Base-by-base conservation (phyloP, 1,140 invertebrate genomes). In the Apis florea region DNA sequence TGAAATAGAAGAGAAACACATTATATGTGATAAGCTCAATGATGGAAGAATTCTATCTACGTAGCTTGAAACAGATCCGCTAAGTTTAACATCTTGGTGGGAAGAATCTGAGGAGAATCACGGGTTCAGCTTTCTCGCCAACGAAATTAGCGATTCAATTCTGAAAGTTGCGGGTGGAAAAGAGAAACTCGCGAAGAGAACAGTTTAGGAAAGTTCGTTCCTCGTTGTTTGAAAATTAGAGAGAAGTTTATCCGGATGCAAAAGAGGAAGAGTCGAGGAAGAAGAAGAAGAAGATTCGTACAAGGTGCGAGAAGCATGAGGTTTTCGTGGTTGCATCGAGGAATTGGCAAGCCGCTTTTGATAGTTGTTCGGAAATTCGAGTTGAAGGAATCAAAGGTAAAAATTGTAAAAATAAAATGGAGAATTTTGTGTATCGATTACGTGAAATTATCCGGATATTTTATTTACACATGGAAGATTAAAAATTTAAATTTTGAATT, bases 121-220 rank as follows among this genome's bases (percentile, higher is more conserved):
- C 24, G 15, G n/a, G 21, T 1, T 17, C 12, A n/a, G 19, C 51
- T 40, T 40, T 13, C 13, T 68, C n/a, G 47, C 19, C 53, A n/a
- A 56, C 26, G 69, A 40, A 71, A 71, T 71, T 71, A 71, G 69
- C 26, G 69, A 71, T 71, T 71, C 26, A 56, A 71, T 71, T 40
- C 31, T 71, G 26, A 26, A 31, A 71, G 26, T 71, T 56, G n/a
- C 19, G 53, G 19, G 26, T 40, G 10, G 53, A 71, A 71, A 71
- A 56, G 69, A 21, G 69, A 56, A 71, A 56, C 53, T 71, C 69
- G 69, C 69, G 69, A 40, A 40, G 31, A n/a, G 69, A 71, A n/a
- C 69, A 31, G 53, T 71, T 71, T 71, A 71, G 53, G 53, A 40
- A 71, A 71, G 69, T 56, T 71, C 21, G 51, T 10, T 54, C 53